phyloP scores from a whole-genome alignment of 2,888 invertebrate genomes.

The Keiferia lycopersicella region DNA sequence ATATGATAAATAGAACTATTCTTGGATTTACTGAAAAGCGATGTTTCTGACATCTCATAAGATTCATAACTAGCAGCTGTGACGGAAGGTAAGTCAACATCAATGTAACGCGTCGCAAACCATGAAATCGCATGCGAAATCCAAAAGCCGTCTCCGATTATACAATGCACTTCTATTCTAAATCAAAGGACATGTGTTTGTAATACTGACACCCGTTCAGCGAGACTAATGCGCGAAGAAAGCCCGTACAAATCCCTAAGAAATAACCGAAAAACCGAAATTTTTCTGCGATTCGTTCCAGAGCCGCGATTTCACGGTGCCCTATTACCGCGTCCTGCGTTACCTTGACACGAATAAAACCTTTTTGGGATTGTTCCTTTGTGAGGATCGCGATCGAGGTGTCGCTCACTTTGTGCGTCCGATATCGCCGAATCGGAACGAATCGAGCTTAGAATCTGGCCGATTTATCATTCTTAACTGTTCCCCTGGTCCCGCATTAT shows the following conservation, averaged over 20 bases:
- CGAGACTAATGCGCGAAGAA: conserved; percentile 77
- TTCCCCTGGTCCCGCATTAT: conserved; percentile 60
- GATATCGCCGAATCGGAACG: conserved; percentile 68
- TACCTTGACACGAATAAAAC: conserved; percentile 32
- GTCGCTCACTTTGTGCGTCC: conserved; percentile 62
- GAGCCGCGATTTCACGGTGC: conserved; percentile 72
- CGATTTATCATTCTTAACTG: conserved; percentile 80
- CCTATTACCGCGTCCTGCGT: conserved; percentile 65
- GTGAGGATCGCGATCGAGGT: conserved; percentile 43
- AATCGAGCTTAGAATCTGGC: conserved; percentile 66
- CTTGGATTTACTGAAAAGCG: conserved; percentile 28
- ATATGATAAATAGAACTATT: conserved; percentile 22
- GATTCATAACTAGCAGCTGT: conserved; percentile 73
- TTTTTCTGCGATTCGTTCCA: conserved; percentile 80
- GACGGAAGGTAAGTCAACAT: conserved; percentile 81
- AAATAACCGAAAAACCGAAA: conserved; percentile 82
- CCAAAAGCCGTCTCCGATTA: conserved; percentile 70
- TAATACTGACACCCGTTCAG: conserved; percentile 78
- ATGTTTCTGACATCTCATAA: conserved; percentile 40
- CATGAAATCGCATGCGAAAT: conserved; percentile 78
- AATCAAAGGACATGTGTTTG: conserved; percentile 79
- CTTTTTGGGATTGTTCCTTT: conserved; percentile 30
- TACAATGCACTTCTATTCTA: conserved; percentile 57
- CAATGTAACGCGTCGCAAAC: conserved; percentile 74
- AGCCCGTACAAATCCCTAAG: conserved; percentile 81